phyloP scores from a whole-genome alignment of 2,113 vertebrate species.

The Oryzias javanicus region DNA sequence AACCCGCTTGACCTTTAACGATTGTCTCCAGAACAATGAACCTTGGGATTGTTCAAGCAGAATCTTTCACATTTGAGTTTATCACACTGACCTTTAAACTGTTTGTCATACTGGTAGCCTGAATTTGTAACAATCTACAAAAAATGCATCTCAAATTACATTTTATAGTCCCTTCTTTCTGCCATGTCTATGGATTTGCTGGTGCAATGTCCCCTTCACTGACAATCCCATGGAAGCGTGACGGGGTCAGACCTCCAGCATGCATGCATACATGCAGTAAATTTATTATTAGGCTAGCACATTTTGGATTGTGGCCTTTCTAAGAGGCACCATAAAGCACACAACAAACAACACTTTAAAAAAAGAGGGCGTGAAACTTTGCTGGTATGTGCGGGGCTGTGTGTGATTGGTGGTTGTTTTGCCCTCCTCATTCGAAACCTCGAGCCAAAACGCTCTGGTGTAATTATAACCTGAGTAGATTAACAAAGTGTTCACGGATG shows the following conservation, averaged over 20 bases:
- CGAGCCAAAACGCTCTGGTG: not conserved
- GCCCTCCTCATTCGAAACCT: slow-evolving; percentile 3
- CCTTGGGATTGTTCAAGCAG: not conserved
- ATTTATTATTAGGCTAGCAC: not conserved
- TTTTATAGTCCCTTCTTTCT: slow-evolving; percentile 27
- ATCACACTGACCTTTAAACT: slow-evolving; percentile 38
- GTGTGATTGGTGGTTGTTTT: not conserved
- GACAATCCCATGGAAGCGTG: no score
- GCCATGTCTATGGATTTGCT: not conserved
- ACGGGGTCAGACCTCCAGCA: no score
- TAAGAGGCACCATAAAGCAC: not conserved
- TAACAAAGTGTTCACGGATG: not conserved
- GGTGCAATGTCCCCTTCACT: not conserved
- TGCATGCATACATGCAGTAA: no score
- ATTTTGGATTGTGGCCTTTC: not conserved
- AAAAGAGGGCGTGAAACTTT: not conserved
- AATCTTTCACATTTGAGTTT: slow-evolving; percentile 12
- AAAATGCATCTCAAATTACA: slow-evolving; percentile 14
- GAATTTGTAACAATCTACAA: slow-evolving; percentile 29
- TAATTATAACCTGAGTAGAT: not conserved
- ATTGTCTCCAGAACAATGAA: not conserved
- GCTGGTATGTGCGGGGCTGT: not conserved
- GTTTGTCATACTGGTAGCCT: slow-evolving; percentile 15
- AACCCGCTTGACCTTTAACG: no score
- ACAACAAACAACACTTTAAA: slow-evolving; percentile 6